phyloP scores from a whole-genome alignment of 1,140 invertebrate genomes.

The Eufriesea mexicana region DNA sequence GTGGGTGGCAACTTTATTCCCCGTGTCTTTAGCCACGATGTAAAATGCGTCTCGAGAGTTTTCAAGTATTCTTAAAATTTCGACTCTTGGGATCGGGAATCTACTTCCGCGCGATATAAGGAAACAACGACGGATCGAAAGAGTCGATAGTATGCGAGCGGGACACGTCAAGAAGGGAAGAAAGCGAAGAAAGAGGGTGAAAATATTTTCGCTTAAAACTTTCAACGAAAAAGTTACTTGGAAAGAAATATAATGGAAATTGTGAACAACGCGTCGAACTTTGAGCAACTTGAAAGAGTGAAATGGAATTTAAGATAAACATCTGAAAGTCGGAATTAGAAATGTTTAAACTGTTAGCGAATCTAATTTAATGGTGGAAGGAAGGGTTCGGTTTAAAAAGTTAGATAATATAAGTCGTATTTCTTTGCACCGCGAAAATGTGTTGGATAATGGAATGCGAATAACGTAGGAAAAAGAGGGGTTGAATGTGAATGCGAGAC shows the following conservation, averaged over 20 bases:
- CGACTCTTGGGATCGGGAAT: not conserved
- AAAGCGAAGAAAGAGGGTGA: slow-evolving; percentile 13
- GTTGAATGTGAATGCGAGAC: not conserved
- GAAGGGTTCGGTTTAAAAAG: not conserved
- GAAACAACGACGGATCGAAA: slow-evolving; percentile 31
- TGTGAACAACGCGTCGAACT: slow-evolving; percentile 43
- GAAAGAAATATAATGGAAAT: slow-evolving; percentile 60
- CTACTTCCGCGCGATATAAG: not conserved
- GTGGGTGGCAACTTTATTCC: not conserved
- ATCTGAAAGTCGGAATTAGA: slow-evolving; percentile 19
- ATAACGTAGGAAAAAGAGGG: too few species aligned
- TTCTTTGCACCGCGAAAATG: too few species aligned
- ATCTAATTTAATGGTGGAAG: not conserved
- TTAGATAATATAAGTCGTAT: too few species aligned
- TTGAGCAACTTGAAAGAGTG: not conserved
- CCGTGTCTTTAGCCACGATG: not conserved
- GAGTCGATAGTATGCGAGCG: slow-evolving; percentile 18
- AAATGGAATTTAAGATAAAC: slow-evolving; percentile 15
- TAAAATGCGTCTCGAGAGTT: slow-evolving; percentile 38
- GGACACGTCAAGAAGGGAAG: not conserved
- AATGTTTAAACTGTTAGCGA: not conserved
- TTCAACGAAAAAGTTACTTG: slow-evolving; percentile 24
- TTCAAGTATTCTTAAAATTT: slow-evolving; percentile 24
- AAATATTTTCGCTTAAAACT: slow-evolving; percentile 48
- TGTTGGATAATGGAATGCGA: not conserved